Percentiles rank a stretch among this genome's conserved stretches.
Evolutionary conservation across 2,888 invertebrate species (phyloP).

Genomic region (Tenthredo scrophulariae): DNA sequence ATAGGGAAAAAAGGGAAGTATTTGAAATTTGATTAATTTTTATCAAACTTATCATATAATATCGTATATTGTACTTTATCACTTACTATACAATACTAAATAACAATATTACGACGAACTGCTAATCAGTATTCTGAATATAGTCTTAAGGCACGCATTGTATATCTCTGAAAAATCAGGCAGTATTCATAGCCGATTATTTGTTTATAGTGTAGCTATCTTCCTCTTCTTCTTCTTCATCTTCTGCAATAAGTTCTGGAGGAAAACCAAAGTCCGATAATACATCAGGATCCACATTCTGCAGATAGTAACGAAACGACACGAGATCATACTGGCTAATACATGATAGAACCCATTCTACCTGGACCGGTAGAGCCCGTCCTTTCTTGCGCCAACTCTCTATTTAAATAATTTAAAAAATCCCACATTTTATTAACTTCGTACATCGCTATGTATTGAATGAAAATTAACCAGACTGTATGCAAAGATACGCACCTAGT

Average conservation of each 20-base stretch:
- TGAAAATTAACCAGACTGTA: neutral
- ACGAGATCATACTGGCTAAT: conserved; percentile 69
- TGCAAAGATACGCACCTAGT: conserved; percentile 59
- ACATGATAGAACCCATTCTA: conserved; percentile 70
- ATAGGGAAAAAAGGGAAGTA: neutral
- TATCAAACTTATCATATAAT: neutral
- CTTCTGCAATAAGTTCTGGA: conserved; percentile 61
- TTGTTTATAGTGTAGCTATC: conserved; percentile 48
- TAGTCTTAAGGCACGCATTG: neutral
- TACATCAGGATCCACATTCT: conserved; percentile 59
- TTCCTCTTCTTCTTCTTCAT: conserved; percentile 20
- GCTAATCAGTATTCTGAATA: neutral
- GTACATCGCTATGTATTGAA: neutral
- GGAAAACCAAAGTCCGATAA: conserved; percentile 65
- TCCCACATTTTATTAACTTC: neutral
- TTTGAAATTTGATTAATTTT: neutral
- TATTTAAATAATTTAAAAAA: conserved; percentile 12
- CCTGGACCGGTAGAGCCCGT: conserved; percentile 62
- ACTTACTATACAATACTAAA: neutral
- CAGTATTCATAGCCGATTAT: neutral
- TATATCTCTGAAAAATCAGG: neutral
- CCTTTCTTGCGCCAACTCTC: conserved; percentile 51
- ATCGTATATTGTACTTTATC: no score
- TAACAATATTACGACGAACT: neutral
- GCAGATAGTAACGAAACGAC: conserved; percentile 64